A percentile compares a stretch with the other conserved stretches of the same genome.
phyloP scores from a whole-genome alignment of 1,140 invertebrate species.

The Hyles euphorbiae region DNA sequence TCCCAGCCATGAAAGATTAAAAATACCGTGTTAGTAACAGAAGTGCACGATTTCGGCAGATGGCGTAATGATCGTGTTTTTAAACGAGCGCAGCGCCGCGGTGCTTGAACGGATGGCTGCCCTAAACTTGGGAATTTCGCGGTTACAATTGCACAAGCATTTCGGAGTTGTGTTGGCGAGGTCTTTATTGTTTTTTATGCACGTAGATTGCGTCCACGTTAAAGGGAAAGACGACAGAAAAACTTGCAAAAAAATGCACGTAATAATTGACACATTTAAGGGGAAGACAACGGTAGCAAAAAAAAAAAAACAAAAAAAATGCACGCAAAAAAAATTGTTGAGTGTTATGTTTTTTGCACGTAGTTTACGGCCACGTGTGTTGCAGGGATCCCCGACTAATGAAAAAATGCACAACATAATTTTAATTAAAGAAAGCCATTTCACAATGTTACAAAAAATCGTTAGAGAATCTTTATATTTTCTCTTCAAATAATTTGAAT shows the following conservation, averaged over 20 bases:
- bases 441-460: too few species aligned
- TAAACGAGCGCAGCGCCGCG: slow-evolving; percentile 5
- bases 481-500: too few species aligned
- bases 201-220: background rate
- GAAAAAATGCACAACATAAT: too few species aligned
- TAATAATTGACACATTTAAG: background rate
- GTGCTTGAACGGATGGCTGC: slow-evolving; percentile 1
- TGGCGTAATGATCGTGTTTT: slow-evolving; percentile 3
- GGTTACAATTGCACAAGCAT: background rate
- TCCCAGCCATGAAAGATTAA: background rate
- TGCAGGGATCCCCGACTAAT: too few species aligned
- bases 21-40: background rate
- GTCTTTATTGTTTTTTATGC: background rate
- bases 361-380: too few species aligned
- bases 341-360: background rate
- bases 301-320: background rate
- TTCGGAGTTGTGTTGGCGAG: slow-evolving; percentile 6
- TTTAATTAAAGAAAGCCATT: too few species aligned
- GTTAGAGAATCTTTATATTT: too few species aligned
- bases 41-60: slow-evolving; percentile 8
- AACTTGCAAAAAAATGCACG: background rate
- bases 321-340: background rate
- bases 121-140: slow-evolving; percentile 3
- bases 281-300: background rate
- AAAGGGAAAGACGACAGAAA: background rate